Percentiles rank a stretch among this genome's conserved stretches.
These are phyloP conservation scores for Bradypus variegatus DNA, from an alignment of 2,797 vertebrate species.

Conservation along the genomic window DNA sequence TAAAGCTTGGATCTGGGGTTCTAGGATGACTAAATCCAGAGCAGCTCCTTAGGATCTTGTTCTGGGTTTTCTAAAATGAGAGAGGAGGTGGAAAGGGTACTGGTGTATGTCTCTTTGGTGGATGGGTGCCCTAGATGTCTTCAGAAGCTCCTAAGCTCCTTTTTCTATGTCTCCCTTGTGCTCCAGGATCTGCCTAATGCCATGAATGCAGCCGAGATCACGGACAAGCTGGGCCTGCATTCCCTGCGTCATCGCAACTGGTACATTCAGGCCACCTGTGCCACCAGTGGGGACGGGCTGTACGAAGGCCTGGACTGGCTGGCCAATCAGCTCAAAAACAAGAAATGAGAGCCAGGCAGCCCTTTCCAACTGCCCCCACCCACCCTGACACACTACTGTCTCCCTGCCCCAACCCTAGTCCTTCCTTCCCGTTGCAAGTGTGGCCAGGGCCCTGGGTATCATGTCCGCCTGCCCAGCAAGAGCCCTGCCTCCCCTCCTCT, in stretches of 20 bases:
- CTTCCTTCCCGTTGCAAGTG: slow-evolving; percentile 46
- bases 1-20: background rate
- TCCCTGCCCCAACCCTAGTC: slow-evolving; percentile 35
- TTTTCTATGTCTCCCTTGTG: slow-evolving; percentile 27
- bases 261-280: slow-evolving; percentile 98
- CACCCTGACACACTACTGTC: slow-evolving; percentile 41
- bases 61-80: background rate
- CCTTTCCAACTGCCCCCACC: slow-evolving; percentile 34
- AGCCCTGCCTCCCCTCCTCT: slow-evolving; percentile 48
- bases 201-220: slow-evolving; percentile 97
- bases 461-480: slow-evolving; percentile 55
- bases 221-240: slow-evolving; percentile 96
- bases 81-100: background rate
- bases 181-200: slow-evolving; percentile 93
- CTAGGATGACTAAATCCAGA: background rate
- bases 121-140: background rate
- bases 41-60: background rate
- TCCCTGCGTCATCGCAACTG: slow-evolving; percentile 95
- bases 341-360: slow-evolving; percentile 82
- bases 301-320: slow-evolving; percentile 97
- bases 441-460: slow-evolving; percentile 60
- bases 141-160: background rate
- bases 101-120: background rate
- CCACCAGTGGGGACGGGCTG: slow-evolving; percentile 94
- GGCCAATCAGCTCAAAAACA: slow-evolving; percentile 98